A percentile compares a stretch with the other conserved stretches of the same genome.
Evolutionary conservation across 2,888 invertebrate species (phyloP).

Genomic region (Graphium colonna): DNA sequence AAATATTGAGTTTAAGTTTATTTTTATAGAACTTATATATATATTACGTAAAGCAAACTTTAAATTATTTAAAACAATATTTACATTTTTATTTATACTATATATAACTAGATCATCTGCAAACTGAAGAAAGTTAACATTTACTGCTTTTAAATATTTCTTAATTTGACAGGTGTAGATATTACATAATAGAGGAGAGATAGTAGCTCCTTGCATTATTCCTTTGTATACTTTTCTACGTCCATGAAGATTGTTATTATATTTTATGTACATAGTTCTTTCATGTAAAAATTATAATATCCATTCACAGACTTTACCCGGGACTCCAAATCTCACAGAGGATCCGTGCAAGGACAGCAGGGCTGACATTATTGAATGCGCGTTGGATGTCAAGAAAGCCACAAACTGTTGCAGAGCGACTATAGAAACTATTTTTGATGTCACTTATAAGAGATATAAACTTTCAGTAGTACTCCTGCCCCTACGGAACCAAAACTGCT

Average conservation of each 20-base stretch:
- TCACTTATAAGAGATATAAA: not conserved
- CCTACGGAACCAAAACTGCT: not conserved
- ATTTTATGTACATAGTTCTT: too few species aligned
- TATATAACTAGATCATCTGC: too few species aligned
- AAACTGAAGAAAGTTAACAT: not conserved
- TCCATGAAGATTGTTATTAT: too few species aligned
- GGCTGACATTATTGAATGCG: conserved; percentile 1
- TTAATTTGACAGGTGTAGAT: not conserved
- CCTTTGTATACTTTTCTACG: not conserved
- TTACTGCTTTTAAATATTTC: not conserved
- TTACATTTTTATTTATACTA: not conserved
- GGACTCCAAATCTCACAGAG: conserved; percentile 1
- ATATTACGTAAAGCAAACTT: not conserved
- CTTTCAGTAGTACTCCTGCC: not conserved
- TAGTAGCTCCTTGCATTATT: not conserved
- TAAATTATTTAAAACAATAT: not conserved
- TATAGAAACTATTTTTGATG: not conserved
- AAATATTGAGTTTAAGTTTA: not conserved
- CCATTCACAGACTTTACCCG: conserved; percentile 9
- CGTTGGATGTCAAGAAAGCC: not conserved
- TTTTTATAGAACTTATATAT: not conserved
- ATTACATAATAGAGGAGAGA: not conserved
- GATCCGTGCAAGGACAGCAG: not conserved
- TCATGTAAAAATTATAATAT: conserved; percentile 7
- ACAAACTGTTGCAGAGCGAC: not conserved